Evolutionary conservation across 2,113 vertebrate genomes (phyloP), one percentile per base, ranked within the genome.

Genomic region (Pavo muticus): DNA sequence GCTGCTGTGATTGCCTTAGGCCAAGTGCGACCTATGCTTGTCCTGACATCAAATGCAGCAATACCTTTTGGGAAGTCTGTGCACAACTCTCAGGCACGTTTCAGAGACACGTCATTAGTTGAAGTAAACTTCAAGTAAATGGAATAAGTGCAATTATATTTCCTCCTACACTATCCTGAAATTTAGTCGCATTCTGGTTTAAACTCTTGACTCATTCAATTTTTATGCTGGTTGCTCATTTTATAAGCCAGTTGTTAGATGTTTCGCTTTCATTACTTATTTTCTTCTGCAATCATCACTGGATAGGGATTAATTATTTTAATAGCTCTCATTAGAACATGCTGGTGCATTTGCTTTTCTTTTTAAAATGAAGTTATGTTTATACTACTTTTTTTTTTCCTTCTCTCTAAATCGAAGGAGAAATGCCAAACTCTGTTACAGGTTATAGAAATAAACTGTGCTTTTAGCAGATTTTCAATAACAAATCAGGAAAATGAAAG

Each of bases 271-370:
- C 94, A 93, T 94, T 92, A 94, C 78, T 95, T 93, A 94, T 94
- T 95, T 95, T 93, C 87, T 76, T 93, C 88, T 93, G 76, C 91
- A 96, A 76, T 92, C 89, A 94, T 87, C 63, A 40, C 72, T 91
- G 76, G 87, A 74, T 68, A 88, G 81, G 56, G 85, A 93, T 85
- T 96, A 97, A 96, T 97, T 96, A 94, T 96, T 97, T 95, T 93
- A 95, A 95, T 95, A 93, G 95, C 68, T 74, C 82, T 94, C 90
- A 85, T 95, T 93, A 95, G 60, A 92, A 87, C 79, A 93, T 69
- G 61, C 82, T 90, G 61, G 79, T 84, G 47, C 79, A 88, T 91
- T 95, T 88, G 82, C 61, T 94, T 93, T 91, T 92, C 91, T 77
- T 93, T 89, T 86, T 86, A 23, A 89, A 94, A 93, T 65, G 35